Evolutionary conservation across 1,140 invertebrate genomes (phyloP).

Genomic region (Parapsyche elsis): DNA sequence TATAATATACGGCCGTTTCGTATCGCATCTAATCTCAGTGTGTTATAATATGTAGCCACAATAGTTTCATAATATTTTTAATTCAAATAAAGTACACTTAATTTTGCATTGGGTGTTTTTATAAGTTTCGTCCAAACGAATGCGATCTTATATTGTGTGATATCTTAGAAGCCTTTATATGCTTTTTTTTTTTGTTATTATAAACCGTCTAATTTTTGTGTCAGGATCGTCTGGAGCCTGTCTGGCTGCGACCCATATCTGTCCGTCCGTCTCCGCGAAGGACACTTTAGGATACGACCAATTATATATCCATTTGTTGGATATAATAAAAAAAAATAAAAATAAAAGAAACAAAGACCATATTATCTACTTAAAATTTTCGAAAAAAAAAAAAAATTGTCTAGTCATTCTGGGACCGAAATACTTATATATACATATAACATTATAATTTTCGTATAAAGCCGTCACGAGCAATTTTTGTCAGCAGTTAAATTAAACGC

Average conservation of each 20-base stretch:
- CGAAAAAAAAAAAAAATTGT: not conserved
- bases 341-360: not conserved
- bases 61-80: not conserved
- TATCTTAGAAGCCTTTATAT: not conserved
- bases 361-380: not conserved
- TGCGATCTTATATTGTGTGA: not conserved
- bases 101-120: not conserved
- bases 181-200: not conserved
- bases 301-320: conserved; percentile 16
- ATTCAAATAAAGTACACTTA: not conserved
- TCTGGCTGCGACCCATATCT: conserved; percentile 10
- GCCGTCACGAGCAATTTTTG: not conserved
- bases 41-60: not conserved
- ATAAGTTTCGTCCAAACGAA: not conserved
- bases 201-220: conserved; percentile 15
- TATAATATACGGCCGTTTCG: too few relatives aligned
- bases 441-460: not conserved
- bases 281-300: conserved; percentile 23
- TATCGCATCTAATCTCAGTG: not conserved
- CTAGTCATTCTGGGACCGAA: not conserved
- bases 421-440: too few relatives aligned
- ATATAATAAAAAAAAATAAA: not conserved
- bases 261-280: conserved; percentile 5
- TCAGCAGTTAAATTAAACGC: too few relatives aligned
- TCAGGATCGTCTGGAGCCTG: conserved; percentile 22